Percentiles rank a stretch among this genome's conserved stretches.
phyloP scores from a whole-genome alignment of 2,888 invertebrate genomes.

The Nesidiocoris tenuis region DNA sequence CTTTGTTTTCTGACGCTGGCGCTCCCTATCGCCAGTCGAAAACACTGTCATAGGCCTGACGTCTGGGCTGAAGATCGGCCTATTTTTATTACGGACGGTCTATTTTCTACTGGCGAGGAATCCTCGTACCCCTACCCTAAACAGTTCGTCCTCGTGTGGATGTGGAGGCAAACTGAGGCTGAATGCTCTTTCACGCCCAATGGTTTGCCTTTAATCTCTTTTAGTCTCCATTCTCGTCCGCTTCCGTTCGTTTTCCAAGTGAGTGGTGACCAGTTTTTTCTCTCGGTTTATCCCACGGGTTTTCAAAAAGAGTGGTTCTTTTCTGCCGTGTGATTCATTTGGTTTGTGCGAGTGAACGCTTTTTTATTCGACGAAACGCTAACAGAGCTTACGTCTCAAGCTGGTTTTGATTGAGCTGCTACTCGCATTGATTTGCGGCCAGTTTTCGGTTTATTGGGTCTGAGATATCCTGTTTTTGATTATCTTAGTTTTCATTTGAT shows the following conservation, averaged over 20 bases:
- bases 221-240: slow-evolving; percentile 35
- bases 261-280: slow-evolving; percentile 6
- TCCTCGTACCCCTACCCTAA: slow-evolving; percentile 38
- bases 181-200: slow-evolving; percentile 40
- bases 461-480: no score
- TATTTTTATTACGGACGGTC: slow-evolving; percentile 30
- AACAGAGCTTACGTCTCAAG: no score
- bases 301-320: no score
- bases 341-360: no score
- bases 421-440: no score
- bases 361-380: no score
- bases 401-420: no score
- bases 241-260: slow-evolving; percentile 30
- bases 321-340: no score
- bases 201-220: slow-evolving; percentile 31
- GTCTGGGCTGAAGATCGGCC: slow-evolving; percentile 38
- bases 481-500: no score
- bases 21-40: slow-evolving; percentile 12
- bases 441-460: no score
- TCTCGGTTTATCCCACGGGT: no score
- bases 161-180: slow-evolving; percentile 41
- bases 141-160: slow-evolving; percentile 37
- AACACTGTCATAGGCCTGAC: slow-evolving; percentile 28
- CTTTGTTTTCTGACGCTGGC: slow-evolving; percentile 7
- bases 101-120: slow-evolving; percentile 38